Percentiles rank a stretch among this genome's conserved stretches.
Evolutionary conservation across 2,888 invertebrate species (phyloP).

Genomic region (Monoplex corrugatus): DNA sequence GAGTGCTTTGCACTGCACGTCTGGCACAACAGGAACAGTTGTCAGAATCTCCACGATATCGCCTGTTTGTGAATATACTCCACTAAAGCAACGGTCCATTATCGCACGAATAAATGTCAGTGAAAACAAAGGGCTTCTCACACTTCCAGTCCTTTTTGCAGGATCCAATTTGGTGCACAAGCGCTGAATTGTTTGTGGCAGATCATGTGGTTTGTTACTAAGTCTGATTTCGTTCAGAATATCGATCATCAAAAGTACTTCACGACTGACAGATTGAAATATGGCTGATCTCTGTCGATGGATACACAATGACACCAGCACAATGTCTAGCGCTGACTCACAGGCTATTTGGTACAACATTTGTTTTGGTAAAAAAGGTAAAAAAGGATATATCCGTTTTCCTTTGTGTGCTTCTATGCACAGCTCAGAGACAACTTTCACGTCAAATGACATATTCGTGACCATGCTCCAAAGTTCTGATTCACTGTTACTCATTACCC

Average conservation of each 20-base stretch:
- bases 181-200: not conserved
- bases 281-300: not conserved
- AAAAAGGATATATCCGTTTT: not conserved
- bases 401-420: not conserved
- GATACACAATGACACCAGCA: not conserved
- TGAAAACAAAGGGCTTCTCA: not conserved
- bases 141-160: not conserved
- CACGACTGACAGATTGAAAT: not conserved
- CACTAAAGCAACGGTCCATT: not conserved
- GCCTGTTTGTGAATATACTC: too few species aligned
- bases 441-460: not conserved
- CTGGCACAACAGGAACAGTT: not conserved
- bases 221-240: not conserved
- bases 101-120: not conserved
- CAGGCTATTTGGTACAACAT: not conserved
- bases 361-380: not conserved
- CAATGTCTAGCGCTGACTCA: not conserved
- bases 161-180: not conserved
- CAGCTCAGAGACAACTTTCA: not conserved
- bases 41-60: not conserved
- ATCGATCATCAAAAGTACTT: not conserved
- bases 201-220: too few species aligned
- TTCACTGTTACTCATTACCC: not conserved
- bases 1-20: constrained; percentile 13
- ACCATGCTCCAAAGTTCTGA: not conserved